Evolutionary conservation across 2,888 invertebrate genomes (phyloP).

Genomic region (Dolomedes plantarius): DNA sequence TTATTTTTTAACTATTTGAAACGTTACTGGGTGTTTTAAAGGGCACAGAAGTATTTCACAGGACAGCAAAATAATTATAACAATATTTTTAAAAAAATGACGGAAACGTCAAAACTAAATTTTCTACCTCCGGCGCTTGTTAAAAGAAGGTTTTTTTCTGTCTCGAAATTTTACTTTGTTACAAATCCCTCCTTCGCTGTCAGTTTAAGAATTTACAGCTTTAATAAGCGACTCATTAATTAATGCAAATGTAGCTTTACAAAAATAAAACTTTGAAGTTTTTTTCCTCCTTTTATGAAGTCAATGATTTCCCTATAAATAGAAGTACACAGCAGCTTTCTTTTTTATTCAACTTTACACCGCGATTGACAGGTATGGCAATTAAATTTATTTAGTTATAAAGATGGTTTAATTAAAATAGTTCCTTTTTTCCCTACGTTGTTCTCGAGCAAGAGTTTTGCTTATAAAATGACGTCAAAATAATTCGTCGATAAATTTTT

Average conservation of each 20-base stretch:
- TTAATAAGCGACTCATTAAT: conserved; percentile 3
- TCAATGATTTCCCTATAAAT: neutral
- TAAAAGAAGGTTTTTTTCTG: neutral
- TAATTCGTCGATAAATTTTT: too few species aligned
- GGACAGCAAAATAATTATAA: neutral
- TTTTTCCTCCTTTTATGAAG: neutral
- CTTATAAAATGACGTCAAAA: too few species aligned
- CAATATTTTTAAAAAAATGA: neutral
- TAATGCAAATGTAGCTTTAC: neutral
- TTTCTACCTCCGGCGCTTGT: neutral
- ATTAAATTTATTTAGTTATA: neutral
- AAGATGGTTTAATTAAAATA: neutral
- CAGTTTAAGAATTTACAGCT: neutral
- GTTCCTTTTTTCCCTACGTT: too few species aligned
- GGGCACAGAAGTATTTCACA: neutral
- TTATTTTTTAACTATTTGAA: neutral
- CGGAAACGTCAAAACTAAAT: neutral
- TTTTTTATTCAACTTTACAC: neutral
- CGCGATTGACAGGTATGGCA: neutral
- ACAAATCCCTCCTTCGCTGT: neutral
- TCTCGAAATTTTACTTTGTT: neutral
- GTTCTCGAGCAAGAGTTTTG: too few species aligned
- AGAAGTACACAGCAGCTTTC: neutral
- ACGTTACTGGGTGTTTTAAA: neutral
- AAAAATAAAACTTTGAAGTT: neutral